Evolutionary conservation across 2,888 invertebrate genomes (phyloP).

Genomic region (Anoncus sp.): DNA sequence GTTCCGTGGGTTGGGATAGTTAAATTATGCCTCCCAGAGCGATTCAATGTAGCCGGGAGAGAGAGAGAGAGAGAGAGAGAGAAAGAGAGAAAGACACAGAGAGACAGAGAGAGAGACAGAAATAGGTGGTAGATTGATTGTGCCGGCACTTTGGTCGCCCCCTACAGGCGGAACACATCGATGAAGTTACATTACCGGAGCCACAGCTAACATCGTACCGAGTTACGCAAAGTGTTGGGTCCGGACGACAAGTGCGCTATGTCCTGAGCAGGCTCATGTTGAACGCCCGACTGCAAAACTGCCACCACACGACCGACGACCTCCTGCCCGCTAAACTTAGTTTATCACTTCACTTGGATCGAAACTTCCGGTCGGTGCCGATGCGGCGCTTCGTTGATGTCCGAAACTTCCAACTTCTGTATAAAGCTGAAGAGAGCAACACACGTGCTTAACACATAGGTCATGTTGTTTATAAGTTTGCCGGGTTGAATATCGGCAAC

Average conservation of each 20-base stretch:
- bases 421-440: constrained; percentile 21
- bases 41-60: constrained; percentile 53
- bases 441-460: constrained; percentile 36
- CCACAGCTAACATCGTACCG: constrained; percentile 72
- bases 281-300: constrained; percentile 49
- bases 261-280: constrained; percentile 22
- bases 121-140: constrained; percentile 79
- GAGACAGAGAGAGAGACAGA: constrained; percentile 53
- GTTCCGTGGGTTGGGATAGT: constrained; percentile 51
- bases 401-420: constrained; percentile 50
- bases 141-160: constrained; percentile 77
- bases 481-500: constrained; percentile 34
- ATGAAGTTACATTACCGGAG: constrained; percentile 81
- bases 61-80: constrained; percentile 65
- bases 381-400: constrained; percentile 52
- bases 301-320: constrained; percentile 35
- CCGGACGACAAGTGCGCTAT: constrained; percentile 57
- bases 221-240: constrained; percentile 80
- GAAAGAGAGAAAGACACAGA: constrained; percentile 60
- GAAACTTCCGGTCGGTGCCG: constrained; percentile 61
- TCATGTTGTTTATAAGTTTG: constrained; percentile 37
- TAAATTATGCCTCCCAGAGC: constrained; percentile 55
- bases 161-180: constrained; percentile 79
- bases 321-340: constrained; percentile 55
- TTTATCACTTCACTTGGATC: constrained; percentile 59